Evolutionary conservation across 92 coral and sea anemone genomes (phyloP), one percentile per base, ranked within the genome.

Genomic region (Nematostella vectensis): DNA sequence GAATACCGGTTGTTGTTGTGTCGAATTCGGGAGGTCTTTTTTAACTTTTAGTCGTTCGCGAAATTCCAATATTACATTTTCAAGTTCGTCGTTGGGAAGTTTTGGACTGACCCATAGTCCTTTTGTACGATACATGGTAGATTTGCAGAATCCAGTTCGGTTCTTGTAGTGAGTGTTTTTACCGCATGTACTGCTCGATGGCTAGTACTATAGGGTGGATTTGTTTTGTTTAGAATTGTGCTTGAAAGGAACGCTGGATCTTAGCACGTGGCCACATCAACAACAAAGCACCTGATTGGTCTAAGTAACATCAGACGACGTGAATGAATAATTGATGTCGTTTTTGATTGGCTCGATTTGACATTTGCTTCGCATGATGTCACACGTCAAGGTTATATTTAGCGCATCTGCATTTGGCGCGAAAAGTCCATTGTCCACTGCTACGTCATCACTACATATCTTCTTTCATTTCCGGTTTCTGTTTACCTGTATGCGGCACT

Each of bases 241-340:
- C 25, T 72, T 67, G 74, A 72, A 79, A 72, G 64, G 57, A 67
- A 79, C 76, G 73, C 80, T 57, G 71, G 43, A 36, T 27, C 48
- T 57, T 80, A 85, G 94, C 94, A 85, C 94, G 87, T 85, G 94
- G 76, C 69, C 47, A 37, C 61, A 42, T 31, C 31, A 53, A 80
- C 54, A 69, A 70, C 75, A 81, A 85, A 52, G 56, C 1, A 23
- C 54, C 53, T 80, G 87, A 80, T 85, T 85, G 94, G 94, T 48
- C 42, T 15, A 61, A 2, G 16, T 0, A 40, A 59, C 51, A 63
- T 69, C 72, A 63, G 36, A 33, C 55, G 83, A 83, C 56, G 63
- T 67, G 39, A 40, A 65, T 72, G 62, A 68, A 57, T 64, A 30
- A 42, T 48, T 54, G 23, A 25, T 29, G 47, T 33, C 51, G 36